Base-by-base conservation (phyloP, 2,888 invertebrate genomes). In the Dasypogon diadema region DNA sequence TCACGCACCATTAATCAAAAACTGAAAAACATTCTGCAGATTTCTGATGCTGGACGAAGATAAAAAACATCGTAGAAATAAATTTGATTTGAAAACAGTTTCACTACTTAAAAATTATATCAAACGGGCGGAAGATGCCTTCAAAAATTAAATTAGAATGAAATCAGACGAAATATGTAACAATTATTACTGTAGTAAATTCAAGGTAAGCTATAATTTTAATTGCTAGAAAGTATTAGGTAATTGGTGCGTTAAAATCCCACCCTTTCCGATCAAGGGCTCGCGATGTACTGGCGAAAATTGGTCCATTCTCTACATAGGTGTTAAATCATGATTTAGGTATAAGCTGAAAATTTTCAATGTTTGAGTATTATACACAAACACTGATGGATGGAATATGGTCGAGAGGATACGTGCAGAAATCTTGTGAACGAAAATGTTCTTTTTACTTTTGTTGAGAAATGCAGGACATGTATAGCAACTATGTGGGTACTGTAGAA, bases 261-360 rank as follows among this genome's bases (percentile, higher is more conserved):
- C 84, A 85, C 85, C 86, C 85, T 86, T 82, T 84, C 83, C 83
- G 83, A 83, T 82, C 85, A 83, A 85, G 85, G 85, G 84, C 83
- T 86, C 86, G 85, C 86, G 85, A 83, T 82, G 82, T 82, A 86
- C 86, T 86, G 85, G 82, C 84, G 83, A 81, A 82, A 80, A 77
- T 79, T 79, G 79, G 79, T 79, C 79, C 80, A 79, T 79, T 77
- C 77, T 79, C 79, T 79, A 79, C 79, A 78, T 79, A 80, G 77
- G 78, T 80, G 79, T 78, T 80, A 79, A 80, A 80, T 80, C 78
- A 80, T 60, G 51, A 63, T 34, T 70, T 70, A 8, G 34, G 54
- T 54, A 54, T 30, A 26, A 70, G 70, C 54, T 54, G 51, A 54
- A 65, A 48, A 65, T 65, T 65, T 65, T 65, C 65, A 54, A 51